Evolutionary conservation across 2,797 vertebrate species (phyloP), one percentile per base, ranked within the genome.

Genomic region (Chaetophractus vellerosus): DNA sequence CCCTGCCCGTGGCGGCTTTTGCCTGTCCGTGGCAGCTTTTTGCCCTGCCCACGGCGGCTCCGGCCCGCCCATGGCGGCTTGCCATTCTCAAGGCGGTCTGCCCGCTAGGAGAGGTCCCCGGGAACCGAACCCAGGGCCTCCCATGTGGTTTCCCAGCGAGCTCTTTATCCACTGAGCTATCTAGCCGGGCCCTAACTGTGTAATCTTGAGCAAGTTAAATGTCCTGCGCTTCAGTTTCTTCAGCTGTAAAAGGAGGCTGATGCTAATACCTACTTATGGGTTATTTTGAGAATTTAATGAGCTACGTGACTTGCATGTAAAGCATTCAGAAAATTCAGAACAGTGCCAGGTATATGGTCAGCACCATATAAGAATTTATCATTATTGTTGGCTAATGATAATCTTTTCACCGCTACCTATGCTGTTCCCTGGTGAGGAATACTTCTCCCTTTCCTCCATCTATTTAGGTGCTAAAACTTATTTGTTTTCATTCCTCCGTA

Each of bases 231-330:
- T 76, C 31, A 45, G 45, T 45, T 45, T 45, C 45, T 8, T 86
- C 50, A 18, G 57, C 31, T 83, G 10, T n/a, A 85, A 84, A 81
- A 79, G 38, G 15, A 93, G 33, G 23, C 9, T 57, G 71, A 19
- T 33, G 14, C n/a, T 16, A 83, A 11, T 48, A 59, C 21, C 45
- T 80, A 36, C 3, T 41, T 71, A 14, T 15, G 28, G 12, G 8
- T 38, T 78, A 94, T 92, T 81, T 28, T 71, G 36, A 45, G 45
- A 26, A 55, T 21, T 83, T 68, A 95, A 71, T 76, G 86, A 92
- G 14, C 71, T 69, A 71, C 26, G 52, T 21, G 52, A 55, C 4
- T 55, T 55, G 18, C 5, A 18, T 26, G 52, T 45, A 45, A 45
- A 45, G 9, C 26, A 63, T 15, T 5, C 41, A 50, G 90, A 57